Base-by-base conservation (phyloP, 2,113 vertebrate genomes). In the Herpetotheres cachinnans region DNA sequence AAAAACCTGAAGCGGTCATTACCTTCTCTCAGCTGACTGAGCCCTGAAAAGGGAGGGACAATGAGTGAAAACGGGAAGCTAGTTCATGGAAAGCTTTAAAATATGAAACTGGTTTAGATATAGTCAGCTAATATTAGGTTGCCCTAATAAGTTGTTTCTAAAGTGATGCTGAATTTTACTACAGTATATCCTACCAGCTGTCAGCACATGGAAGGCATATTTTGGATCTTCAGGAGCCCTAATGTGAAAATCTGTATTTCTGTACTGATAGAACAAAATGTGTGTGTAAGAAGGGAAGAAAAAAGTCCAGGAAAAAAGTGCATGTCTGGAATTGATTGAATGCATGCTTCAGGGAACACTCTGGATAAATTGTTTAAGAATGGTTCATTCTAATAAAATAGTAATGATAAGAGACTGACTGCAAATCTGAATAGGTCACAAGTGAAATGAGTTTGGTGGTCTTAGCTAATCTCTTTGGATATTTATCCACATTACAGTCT, bases 351-450 rank as follows among this genome's bases (percentile, higher is more conserved):
- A 81, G 91, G 87, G 93, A 87, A 87, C 77, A 66, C 70, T 78
- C 56, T 73, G 77, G 89, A 97, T 95, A 98, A 97, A 97, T 97
- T 96, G 95, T 96, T 97, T 97, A 98, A 97, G 93, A 97, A 97
- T 94, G 80, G 71, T 96, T 97, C 95, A 73, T 97, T 97, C 97
- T 96, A 95, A 97, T 98, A 96, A 97, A 97, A 97, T 94, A 97
- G 81, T 96, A 96, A 95, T 96, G 91, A 96, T 97, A 97, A 97
- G 95, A 96, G 90, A 95, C 84, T 93, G 71, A 82, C 94, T 94
- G 96, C 62, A 97, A 92, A 97, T 95, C 93, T 95, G 96, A 97
- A 97, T 94, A 96, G 97, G 93, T 98, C 97, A 97, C 93, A 92
- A 96, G 89, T 96, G 95, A 97, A 97, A 97, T 89, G 78, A 97